Evolutionary conservation across 2,797 vertebrate species (phyloP).

Genomic region (Macropodus opercularis): DNA sequence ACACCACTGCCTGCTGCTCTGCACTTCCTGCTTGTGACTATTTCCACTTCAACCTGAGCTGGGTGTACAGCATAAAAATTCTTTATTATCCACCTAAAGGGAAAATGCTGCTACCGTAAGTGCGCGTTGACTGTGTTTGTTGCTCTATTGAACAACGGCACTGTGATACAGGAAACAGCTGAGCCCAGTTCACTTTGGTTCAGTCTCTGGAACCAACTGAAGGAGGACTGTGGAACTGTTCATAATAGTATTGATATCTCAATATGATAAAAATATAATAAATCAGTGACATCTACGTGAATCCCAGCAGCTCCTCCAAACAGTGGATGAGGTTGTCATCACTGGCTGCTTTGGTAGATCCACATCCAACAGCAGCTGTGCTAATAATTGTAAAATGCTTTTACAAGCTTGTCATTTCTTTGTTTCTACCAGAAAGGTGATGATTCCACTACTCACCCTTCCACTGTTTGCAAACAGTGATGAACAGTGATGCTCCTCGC

Average conservation of each 20-base stretch:
- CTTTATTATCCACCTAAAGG: conserved; percentile 50
- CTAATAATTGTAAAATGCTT: too few relatives aligned
- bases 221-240: conserved; percentile 1
- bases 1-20: background rate
- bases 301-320: background rate
- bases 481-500: too few relatives aligned
- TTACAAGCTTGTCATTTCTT: too few relatives aligned
- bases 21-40: conserved; percentile 32
- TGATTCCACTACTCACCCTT: too few relatives aligned
- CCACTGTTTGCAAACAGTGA: too few relatives aligned
- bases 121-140: conserved; percentile 24
- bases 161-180: conserved; percentile 28
- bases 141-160: conserved; percentile 28
- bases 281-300: background rate
- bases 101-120: conserved; percentile 43
- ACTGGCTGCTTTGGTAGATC: too few relatives aligned
- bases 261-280: too few relatives aligned
- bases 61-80: conserved; percentile 35
- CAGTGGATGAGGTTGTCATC: background rate
- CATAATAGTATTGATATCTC: too few relatives aligned
- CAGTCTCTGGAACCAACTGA: conserved; percentile 10
- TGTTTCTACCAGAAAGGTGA: too few relatives aligned
- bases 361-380: too few relatives aligned
- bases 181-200: conserved; percentile 32
- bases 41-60: conserved; percentile 33